A percentile compares a stretch with the other conserved stretches of the same genome.
Conservation (phyloP, 2,888 invertebrate species). For the Sesia apiformis region DNA sequence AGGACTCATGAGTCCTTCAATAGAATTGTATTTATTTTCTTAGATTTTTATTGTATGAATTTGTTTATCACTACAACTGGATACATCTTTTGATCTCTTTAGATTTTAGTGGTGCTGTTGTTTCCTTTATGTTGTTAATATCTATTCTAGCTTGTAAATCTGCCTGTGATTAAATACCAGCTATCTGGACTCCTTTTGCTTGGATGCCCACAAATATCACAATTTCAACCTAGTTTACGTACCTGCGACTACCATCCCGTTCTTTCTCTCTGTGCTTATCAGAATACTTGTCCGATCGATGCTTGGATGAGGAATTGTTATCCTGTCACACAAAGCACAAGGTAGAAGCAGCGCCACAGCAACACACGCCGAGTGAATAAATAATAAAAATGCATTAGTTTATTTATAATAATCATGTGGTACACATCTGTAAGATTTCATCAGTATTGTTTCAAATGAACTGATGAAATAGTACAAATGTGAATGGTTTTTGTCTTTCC, state of each 20-base stretch:
- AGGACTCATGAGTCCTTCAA: too few species aligned
- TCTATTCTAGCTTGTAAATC: too few species aligned
- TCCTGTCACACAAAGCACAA: slow-evolving; percentile 77
- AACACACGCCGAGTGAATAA: slow-evolving; percentile 75
- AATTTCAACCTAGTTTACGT: slow-evolving; percentile 6
- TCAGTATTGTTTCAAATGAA: slow-evolving; percentile 11
- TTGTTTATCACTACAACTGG: too few species aligned
- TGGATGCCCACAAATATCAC: too few species aligned
- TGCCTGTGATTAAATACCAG: too few species aligned
- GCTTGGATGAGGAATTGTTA: slow-evolving; percentile 72
- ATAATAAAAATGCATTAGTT: slow-evolving; percentile 72
- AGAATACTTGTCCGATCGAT: slow-evolving; percentile 71
- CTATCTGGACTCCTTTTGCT: too few species aligned
- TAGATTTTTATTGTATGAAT: too few species aligned
- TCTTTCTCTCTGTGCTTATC: slow-evolving; percentile 70
- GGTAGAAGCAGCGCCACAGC: slow-evolving; percentile 76
- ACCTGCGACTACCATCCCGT: slow-evolving; percentile 54
- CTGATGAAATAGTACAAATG: slow-evolving; percentile 49
- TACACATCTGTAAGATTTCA: slow-evolving; percentile 48
- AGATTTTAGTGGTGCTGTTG: too few species aligned
- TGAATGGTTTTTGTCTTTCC: slow-evolving; percentile 38
- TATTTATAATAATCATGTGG: slow-evolving; percentile 43
- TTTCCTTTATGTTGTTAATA: too few species aligned
- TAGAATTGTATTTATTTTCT: too few species aligned
- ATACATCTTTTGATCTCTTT: too few species aligned